These are phyloP conservation scores for Brachyhypopomus occidentalis DNA, from an alignment of 2,113 vertebrate genomes.

Conservation along the genomic window DNA sequence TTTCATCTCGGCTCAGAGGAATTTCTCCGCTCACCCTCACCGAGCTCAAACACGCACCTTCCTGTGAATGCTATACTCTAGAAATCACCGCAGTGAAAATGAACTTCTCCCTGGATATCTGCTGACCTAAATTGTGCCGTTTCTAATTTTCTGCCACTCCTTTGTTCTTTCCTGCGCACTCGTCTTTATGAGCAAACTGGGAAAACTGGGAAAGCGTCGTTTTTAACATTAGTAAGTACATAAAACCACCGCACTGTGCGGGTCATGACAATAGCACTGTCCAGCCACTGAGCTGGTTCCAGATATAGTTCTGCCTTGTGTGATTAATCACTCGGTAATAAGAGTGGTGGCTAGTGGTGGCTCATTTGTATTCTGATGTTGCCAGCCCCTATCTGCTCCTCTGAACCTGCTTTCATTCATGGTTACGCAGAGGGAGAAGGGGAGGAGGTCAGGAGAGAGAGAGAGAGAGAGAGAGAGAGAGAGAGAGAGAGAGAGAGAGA, in stretches of 20 bases:
- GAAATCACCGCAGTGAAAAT: not conserved
- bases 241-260: conserved; percentile 32
- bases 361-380: conserved; percentile 31
- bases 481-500: not conserved
- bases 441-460: conserved; percentile 9
- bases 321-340: conserved; percentile 48
- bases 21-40: not conserved
- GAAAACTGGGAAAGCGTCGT: not conserved
- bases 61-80: not conserved
- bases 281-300: not conserved
- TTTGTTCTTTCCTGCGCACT: conserved; percentile 10
- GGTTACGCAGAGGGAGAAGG: conserved; percentile 43
- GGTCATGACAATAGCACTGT: conserved; percentile 20
- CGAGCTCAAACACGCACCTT: not conserved
- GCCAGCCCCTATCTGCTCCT: no score
- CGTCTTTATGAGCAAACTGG: not conserved
- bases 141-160: not conserved
- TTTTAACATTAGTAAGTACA: conserved; percentile 38
- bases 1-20: not conserved
- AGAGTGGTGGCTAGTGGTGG: conserved; percentile 18
- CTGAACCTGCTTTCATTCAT: conserved; percentile 38
- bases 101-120: conserved; percentile 10
- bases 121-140: not conserved
- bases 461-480: not conserved
- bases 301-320: conserved; percentile 40